A percentile compares a stretch with the other conserved stretches of the same genome.
These are phyloP conservation scores for Chondrilla cf. caribensis DNA, from an alignment of 37 sponge, comb jelly and placozoan genomes.

Conservation along the genomic window DNA sequence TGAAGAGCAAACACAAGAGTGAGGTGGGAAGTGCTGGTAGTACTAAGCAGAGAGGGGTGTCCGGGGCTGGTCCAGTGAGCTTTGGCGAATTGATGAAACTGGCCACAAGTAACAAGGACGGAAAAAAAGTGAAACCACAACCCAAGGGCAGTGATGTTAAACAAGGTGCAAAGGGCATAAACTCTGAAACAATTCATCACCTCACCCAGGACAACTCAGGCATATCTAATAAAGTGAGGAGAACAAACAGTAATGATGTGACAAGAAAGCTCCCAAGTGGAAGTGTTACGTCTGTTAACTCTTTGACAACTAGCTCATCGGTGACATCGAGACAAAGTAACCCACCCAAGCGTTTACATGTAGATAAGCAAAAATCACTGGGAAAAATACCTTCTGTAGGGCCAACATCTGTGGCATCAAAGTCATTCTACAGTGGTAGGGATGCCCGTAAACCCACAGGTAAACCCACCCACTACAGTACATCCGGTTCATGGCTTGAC, in stretches of 20 bases:
- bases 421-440: background rate
- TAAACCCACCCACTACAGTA: background rate
- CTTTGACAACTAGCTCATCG: background rate
- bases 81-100: conserved; percentile 5
- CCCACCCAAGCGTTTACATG: background rate
- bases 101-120: background rate
- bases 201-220: background rate
- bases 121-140: background rate
- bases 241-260: background rate
- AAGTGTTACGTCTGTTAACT: background rate
- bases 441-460: background rate
- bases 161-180: background rate
- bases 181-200: background rate
- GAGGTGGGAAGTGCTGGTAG: no score
- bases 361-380: background rate
- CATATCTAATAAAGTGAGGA: background rate
- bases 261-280: background rate
- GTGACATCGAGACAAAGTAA: background rate
- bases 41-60: no score
- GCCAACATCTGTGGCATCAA: background rate
- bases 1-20: no score
- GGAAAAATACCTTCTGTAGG: no score
- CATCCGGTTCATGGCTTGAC: conserved; percentile 3
- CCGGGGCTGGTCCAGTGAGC: background rate
- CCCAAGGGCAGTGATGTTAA: background rate